A percentile compares a stretch with the other conserved stretches of the same genome.
Conservation (phyloP, 2,113 vertebrate genomes). For the Ptilonorhynchus violaceus region DNA sequence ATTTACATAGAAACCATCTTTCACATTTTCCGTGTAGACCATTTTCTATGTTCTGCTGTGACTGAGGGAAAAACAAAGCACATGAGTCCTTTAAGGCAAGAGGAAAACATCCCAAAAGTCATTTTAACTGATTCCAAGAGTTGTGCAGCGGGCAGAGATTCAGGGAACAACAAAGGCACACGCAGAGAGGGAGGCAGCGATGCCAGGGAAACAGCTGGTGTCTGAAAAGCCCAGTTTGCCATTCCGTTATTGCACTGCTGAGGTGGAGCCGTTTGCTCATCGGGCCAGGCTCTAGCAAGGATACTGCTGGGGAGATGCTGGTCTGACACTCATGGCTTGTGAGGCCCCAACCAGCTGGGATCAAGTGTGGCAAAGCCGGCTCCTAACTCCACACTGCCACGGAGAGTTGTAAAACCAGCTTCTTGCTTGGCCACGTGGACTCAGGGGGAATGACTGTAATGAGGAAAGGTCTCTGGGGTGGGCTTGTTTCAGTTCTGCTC, state of each 20-base stretch:
- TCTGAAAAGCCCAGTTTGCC: slow-evolving; percentile 12
- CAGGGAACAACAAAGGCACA: slow-evolving; percentile 20
- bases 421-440: fast-evolving
- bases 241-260: not conserved
- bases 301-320: not conserved
- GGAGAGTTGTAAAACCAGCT: not conserved
- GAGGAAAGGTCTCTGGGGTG: not conserved
- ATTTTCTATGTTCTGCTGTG: not conserved
- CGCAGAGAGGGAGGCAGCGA: not conserved
- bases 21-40: not conserved
- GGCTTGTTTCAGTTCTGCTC: not conserved
- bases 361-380: fast-evolving
- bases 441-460: not conserved
- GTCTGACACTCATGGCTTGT: not conserved
- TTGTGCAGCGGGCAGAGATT: not conserved
- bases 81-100: slow-evolving; percentile 31
- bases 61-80: slow-evolving; percentile 30
- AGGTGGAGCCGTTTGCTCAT: not conserved
- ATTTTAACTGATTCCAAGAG: slow-evolving; percentile 46
- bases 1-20: slow-evolving; percentile 35
- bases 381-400: not conserved
- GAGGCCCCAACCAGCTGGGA: not conserved
- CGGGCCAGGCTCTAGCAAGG: not conserved
- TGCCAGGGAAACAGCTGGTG: slow-evolving; percentile 47
- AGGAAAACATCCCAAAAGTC: not conserved